phyloP scores from a whole-genome alignment of 1,140 invertebrate genomes.

The Saxidomus purpurata region DNA sequence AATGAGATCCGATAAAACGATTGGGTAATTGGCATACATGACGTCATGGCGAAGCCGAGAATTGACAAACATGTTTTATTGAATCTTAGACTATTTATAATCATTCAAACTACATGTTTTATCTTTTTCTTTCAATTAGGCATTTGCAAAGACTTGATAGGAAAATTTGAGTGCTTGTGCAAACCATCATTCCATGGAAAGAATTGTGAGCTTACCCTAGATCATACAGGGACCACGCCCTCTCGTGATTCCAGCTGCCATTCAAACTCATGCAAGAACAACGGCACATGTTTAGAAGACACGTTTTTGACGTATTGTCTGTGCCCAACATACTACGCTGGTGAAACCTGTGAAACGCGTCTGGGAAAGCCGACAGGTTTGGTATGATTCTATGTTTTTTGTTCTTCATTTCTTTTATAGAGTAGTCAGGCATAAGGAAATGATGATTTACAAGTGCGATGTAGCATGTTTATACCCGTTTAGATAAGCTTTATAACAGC shows the following conservation, averaged over 20 bases:
- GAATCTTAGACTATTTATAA: no score
- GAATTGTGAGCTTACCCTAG: constrained; percentile 22
- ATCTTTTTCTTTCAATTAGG: not conserved
- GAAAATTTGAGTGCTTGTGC: constrained; percentile 37
- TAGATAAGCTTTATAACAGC: no score
- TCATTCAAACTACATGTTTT: no score
- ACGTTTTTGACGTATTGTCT: constrained; percentile 19
- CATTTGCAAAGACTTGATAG: constrained; percentile 51
- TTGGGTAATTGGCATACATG: no score
- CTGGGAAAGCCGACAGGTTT: not conserved
- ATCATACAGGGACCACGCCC: constrained; percentile 14
- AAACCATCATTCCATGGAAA: constrained; percentile 24
- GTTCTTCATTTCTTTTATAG: not conserved
- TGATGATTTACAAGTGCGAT: no score
- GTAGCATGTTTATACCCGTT: no score
- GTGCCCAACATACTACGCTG: constrained; percentile 23
- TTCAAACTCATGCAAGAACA: constrained; percentile 13
- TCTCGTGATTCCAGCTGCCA: constrained; percentile 3
- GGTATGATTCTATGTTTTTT: not conserved
- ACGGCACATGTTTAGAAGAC: constrained; percentile 42
- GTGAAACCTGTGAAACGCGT: constrained; percentile 33
- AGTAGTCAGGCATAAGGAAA: no score
- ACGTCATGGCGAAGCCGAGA: no score
- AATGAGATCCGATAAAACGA: no score
- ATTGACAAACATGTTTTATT: no score